These are phyloP conservation scores for Micrasema minimum DNA, from an alignment of 1,140 invertebrate species.

Conservation along the genomic window DNA sequence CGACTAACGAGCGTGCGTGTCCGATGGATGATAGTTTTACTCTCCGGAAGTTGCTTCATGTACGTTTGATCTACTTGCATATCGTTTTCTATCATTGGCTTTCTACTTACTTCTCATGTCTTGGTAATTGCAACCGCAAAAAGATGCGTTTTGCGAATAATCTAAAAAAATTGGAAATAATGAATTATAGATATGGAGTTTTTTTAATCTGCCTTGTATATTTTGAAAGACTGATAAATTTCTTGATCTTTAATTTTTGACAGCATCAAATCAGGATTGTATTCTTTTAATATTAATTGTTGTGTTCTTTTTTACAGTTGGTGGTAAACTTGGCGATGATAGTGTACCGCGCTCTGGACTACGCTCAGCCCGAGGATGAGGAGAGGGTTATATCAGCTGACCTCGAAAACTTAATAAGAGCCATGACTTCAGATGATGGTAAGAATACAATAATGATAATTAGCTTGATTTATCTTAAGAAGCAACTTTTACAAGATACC, in stretches of 20 bases:
- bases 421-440: conserved; percentile 80
- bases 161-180: no score
- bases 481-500: no score
- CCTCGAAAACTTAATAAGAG: conserved; percentile 84
- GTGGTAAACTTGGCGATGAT: conserved; percentile 83
- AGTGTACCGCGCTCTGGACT: conserved; percentile 90
- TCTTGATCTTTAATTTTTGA: no score
- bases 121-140: neutral
- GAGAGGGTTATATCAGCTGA: conserved; percentile 86
- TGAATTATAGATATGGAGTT: no score
- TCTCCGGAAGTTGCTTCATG: conserved; percentile 20
- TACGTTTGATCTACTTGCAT: conserved; percentile 25
- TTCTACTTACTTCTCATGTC: conserved; percentile 17
- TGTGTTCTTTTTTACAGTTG: conserved; percentile 70
- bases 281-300: no score
- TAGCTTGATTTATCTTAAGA: no score
- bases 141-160: no score
- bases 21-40: conserved; percentile 16
- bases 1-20: conserved; percentile 32
- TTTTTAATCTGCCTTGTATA: no score
- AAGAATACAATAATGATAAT: no score
- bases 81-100: conserved; percentile 27
- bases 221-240: no score
- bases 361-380: conserved; percentile 83
- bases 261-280: no score